Percentiles rank a stretch among this genome's conserved stretches.
Evolutionary conservation across 2,797 vertebrate species (phyloP).

Genomic region (Tenualosa thibaudeaui): DNA sequence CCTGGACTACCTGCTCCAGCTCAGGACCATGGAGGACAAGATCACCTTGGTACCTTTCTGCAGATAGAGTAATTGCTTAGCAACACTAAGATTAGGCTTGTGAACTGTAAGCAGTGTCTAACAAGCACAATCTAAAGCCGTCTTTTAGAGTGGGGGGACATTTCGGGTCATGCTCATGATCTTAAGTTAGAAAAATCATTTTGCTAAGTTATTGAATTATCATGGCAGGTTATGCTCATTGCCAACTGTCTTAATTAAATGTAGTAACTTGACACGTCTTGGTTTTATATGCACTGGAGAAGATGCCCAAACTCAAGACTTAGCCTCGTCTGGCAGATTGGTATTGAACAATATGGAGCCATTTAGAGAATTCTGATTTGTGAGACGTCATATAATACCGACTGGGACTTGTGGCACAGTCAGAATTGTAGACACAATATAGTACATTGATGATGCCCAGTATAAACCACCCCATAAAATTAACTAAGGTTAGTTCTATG

Average conservation of each 20-base stretch:
- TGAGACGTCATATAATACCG: background rate
- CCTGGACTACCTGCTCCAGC: constrained; percentile 78
- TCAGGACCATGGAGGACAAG: constrained; percentile 75
- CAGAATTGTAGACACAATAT: background rate
- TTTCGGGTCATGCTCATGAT: too few species aligned
- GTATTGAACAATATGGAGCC: background rate
- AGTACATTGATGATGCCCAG: background rate
- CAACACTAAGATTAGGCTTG: too few species aligned
- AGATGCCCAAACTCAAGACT: background rate
- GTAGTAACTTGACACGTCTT: too few species aligned
- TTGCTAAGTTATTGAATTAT: too few species aligned
- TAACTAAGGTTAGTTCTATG: background rate
- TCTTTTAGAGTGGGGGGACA: too few species aligned
- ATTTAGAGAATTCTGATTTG: background rate
- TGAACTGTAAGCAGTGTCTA: too few species aligned
- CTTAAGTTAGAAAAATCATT: too few species aligned
- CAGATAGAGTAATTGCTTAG: too few species aligned
- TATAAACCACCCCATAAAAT: background rate
- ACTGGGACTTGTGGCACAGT: background rate
- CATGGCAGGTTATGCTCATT: too few species aligned
- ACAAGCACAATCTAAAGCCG: too few species aligned
- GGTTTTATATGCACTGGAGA: background rate
- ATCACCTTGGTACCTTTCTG: constrained; percentile 72
- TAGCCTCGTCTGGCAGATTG: background rate
- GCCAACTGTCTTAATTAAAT: too few species aligned